phyloP scores from a whole-genome alignment of 2,888 invertebrate species.

The Lobophora halterata region DNA sequence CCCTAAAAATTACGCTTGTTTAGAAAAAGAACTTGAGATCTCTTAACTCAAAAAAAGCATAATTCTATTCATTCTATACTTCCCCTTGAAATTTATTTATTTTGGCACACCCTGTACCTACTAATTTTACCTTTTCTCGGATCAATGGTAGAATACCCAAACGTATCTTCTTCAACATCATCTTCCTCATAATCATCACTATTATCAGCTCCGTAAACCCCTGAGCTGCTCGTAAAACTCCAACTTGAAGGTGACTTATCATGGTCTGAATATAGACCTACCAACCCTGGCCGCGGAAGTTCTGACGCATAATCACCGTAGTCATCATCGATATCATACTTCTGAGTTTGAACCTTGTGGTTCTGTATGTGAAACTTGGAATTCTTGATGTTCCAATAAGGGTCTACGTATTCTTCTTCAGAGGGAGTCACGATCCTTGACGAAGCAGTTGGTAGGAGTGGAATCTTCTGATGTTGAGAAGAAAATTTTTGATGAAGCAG shows the following conservation, averaged over 20 bases:
- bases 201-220: conserved; percentile 36
- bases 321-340: conserved; percentile 45
- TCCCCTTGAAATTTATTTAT: too few relatives aligned
- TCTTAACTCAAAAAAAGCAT: too few relatives aligned
- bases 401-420: conserved; percentile 55
- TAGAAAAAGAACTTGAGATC: too few relatives aligned
- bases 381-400: conserved; percentile 70
- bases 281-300: conserved; percentile 63
- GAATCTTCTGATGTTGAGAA: conserved; percentile 34
- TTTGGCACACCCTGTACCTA: too few relatives aligned
- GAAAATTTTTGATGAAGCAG: conserved; percentile 47
- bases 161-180: conserved; percentile 40
- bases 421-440: conserved; percentile 44
- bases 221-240: conserved; percentile 37
- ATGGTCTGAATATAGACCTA: conserved; percentile 63
- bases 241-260: conserved; percentile 42
- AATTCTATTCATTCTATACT: too few relatives aligned
- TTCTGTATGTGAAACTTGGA: conserved; percentile 39
- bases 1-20: too few relatives aligned
- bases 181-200: conserved; percentile 44
- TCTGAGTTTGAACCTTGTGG: conserved; percentile 22
- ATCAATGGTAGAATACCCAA: conserved; percentile 64
- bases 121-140: conserved; percentile 57
- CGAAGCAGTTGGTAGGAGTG: conserved; percentile 29
- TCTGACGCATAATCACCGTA: conserved; percentile 57